Evolutionary conservation across 1,140 invertebrate species (phyloP).

Genomic region (Thalassaphorura encarpata): DNA sequence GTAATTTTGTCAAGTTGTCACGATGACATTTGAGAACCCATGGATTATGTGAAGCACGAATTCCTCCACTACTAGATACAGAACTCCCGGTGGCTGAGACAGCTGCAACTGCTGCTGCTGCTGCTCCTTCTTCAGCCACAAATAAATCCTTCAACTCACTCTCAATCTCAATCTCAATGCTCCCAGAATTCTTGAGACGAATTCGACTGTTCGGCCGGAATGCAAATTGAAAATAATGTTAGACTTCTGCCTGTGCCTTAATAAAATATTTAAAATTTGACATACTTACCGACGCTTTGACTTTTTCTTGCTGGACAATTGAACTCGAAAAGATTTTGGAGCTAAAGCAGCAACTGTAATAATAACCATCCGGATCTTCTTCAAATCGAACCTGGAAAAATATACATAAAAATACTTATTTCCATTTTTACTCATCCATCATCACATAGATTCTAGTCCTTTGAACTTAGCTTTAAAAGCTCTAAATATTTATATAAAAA

Average conservation of each 20-base stretch:
- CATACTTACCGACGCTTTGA: slow-evolving; percentile 24
- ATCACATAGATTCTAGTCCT: too few species aligned
- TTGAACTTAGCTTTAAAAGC: too few species aligned
- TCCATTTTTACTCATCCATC: too few species aligned
- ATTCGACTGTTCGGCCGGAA: slow-evolving; percentile 34
- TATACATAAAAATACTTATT: neutral
- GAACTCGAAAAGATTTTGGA: slow-evolving; percentile 34
- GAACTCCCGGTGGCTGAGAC: too few species aligned
- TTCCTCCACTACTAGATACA: neutral
- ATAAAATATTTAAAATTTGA: too few species aligned
- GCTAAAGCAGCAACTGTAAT: slow-evolving; percentile 42
- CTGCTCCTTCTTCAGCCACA: slow-evolving; percentile 8
- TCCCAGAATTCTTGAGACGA: slow-evolving; percentile 38
- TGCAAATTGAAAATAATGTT: neutral
- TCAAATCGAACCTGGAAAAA: slow-evolving; percentile 32
- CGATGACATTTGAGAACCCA: slow-evolving; percentile 49
- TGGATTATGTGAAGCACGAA: slow-evolving; percentile 39
- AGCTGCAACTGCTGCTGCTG: too few species aligned
- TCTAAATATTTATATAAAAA: too few species aligned
- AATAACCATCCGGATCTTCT: slow-evolving; percentile 42
- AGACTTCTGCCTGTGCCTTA: neutral
- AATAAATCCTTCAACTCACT: slow-evolving; percentile 34
- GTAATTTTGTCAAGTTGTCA: slow-evolving; percentile 35
- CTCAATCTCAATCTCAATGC: slow-evolving; percentile 40
- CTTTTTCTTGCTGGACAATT: slow-evolving; percentile 24